Conservation (phyloP, 2,113 vertebrate species). For the Podarcis raffonei region DNA sequence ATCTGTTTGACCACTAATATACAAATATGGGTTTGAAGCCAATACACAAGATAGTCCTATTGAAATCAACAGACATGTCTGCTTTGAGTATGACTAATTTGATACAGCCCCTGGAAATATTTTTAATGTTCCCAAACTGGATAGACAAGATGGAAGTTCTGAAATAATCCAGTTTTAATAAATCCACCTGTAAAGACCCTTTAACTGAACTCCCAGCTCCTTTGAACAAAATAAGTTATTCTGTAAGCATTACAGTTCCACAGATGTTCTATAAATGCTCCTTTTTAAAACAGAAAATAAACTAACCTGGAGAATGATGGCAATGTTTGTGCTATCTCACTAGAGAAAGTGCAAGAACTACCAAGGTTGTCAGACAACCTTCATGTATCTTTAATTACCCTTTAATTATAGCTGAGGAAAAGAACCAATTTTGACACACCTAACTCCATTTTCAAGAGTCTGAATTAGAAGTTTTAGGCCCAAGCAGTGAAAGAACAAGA, state of each 20-base stretch:
- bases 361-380: not conserved
- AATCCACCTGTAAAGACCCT: too few species aligned
- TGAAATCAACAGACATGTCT: too few species aligned
- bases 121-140: not conserved
- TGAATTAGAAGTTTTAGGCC: not conserved
- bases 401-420: not conserved
- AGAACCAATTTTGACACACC: not conserved
- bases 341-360: not conserved
- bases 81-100: too few species aligned
- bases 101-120: not conserved
- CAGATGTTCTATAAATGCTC: not conserved
- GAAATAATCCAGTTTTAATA: not conserved
- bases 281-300: not conserved
- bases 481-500: too few species aligned
- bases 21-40: not conserved
- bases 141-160: not conserved
- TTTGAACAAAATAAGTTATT: not conserved
- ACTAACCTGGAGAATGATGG: not conserved
- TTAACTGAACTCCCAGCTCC: not conserved
- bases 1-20: too few species aligned
- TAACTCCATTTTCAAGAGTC: not conserved
- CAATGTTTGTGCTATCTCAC: not conserved
- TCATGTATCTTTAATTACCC: not conserved
- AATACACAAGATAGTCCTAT: too few species aligned
- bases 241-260: not conserved